These are phyloP conservation scores for Heteromormyrus szaboi DNA, from an alignment of 2,797 vertebrate species.

Conservation along the genomic window DNA sequence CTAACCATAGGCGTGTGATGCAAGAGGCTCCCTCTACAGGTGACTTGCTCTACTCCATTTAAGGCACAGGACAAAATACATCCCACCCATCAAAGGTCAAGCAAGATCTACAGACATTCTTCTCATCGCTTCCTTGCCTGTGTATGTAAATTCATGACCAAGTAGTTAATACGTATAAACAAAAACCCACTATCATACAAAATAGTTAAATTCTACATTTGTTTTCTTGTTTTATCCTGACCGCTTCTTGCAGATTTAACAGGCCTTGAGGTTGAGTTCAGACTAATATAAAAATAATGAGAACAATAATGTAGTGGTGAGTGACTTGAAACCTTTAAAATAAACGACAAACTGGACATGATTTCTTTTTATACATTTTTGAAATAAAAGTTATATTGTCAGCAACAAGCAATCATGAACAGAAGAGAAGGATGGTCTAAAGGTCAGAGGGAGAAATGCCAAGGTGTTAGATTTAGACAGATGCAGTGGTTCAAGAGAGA, in stretches of 20 bases:
- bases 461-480: constrained; percentile 47
- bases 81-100: constrained; percentile 69
- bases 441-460: constrained; percentile 23
- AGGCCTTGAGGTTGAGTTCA: constrained; percentile 29
- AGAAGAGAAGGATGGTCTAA: constrained; percentile 56
- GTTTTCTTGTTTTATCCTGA: constrained; percentile 62
- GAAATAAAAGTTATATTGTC: constrained; percentile 74
- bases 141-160: constrained; percentile 69
- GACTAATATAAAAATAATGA: constrained; percentile 55
- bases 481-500: constrained; percentile 67
- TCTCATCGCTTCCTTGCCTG: constrained; percentile 67
- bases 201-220: constrained; percentile 75
- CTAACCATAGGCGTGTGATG: constrained; percentile 41
- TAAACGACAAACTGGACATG: constrained; percentile 74
- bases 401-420: constrained; percentile 73
- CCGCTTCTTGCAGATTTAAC: constrained; percentile 50
- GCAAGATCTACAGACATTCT: constrained; percentile 43
- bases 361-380: constrained; percentile 70
- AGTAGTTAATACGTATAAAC: constrained; percentile 66
- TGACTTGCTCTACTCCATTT: constrained; percentile 77
- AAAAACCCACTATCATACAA: constrained; percentile 83
- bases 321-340: constrained; percentile 62
- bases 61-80: constrained; percentile 98
- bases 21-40: constrained; percentile 57
- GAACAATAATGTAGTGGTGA: constrained; percentile 68